Base-by-base conservation (phyloP, 2,797 vertebrate species). In the Nyctalus aviator region DNA sequence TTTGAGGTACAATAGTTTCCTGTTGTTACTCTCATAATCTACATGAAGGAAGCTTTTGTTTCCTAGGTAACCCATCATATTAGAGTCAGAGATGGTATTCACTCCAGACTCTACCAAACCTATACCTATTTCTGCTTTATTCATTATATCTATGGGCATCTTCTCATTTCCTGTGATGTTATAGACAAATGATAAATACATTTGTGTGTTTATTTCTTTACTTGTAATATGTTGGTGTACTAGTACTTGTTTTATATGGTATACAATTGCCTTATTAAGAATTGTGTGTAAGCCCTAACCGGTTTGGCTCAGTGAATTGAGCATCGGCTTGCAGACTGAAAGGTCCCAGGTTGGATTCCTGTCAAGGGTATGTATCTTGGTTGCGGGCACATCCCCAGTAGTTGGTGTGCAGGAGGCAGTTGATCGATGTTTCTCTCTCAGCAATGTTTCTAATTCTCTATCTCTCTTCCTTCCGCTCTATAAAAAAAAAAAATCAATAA, bases 101-200 rank as follows among this genome's bases (percentile, higher is more conserved):
- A 82, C 37, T 81, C 48, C 37, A 37, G 30, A 6, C n/a, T 79
- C 55, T 83, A 44, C 82, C 78, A 78, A 64, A 48, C 14, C n/a
- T 25, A 27, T 64, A 13, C 30, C 72, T 41, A 1, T 89, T 91
- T 87, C 37, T 78, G 12, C 53, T 69, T 86, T 72, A 41, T 79
- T 75, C n/a, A 35, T 77, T 71, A 35, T 44, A 32, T 57, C 44
- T 30, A 2, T 9, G 46, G 21, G 14, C 59, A 44, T 89, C 83
- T 94, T 94, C 44, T 88, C 23, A 32, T 87, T 83, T 96, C 50
- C 89, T 93, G 48, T 88, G 87, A 62, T 87, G 25, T 83, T 44
- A 23, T 27, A 76, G 59, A 78, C 44, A 48, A 88, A 83, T 77
- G 41, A 83, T 88, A 96, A 94, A 41, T 83, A 59, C 0, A 14